Base-by-base conservation (phyloP, 1,140 invertebrate species). In the Hestina assimilis region DNA sequence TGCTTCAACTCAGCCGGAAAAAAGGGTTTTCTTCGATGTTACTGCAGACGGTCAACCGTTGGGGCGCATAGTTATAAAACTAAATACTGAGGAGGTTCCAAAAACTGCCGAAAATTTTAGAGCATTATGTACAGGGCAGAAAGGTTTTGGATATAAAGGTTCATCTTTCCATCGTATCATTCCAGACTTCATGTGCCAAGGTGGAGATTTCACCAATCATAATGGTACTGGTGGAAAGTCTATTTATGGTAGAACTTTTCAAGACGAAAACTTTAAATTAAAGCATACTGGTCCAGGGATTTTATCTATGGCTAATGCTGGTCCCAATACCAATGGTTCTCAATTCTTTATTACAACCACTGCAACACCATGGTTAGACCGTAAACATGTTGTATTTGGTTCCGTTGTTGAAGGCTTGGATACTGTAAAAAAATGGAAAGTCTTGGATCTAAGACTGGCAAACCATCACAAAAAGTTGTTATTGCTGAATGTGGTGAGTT, bases 301-400 rank as follows among this genome's bases (percentile, higher is more conserved):
- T 41, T 72, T 95, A 50, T 95, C 93, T 0, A 95, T 95, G 94
- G 94, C 93, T 35, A 95, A 95, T 85, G 92, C 94, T 66, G 95
- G 94, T 4, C 90, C 93, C 1, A 92, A 95, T 77, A 95, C 94
- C 45, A 96, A 96, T 80, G 94, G 95, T 5, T 95, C 93, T n/a
- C 95, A 96, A 79, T 96, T 96, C 81, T 96, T 96, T 84, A 90
- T 96, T 29, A 95, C 93, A 41, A 96, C 95, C 35, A 91, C 92
- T 21, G 93, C 94, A 67, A 97, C 95, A 14, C 82, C 90, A 4
- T 97, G 96, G 95, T 83, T 96, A 15, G 94, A 96, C 79, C 92
- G 92, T 45, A 93, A 94, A 80, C 96, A 97, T 83, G 96, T 97
- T 24, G 96, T 97, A 1, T 97, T 97, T 88, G 96, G 96, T 5